Percentiles rank a stretch among this genome's conserved stretches.
Evolutionary conservation across 2,113 vertebrate genomes (phyloP).

Genomic region (Ahaetulla prasina): DNA sequence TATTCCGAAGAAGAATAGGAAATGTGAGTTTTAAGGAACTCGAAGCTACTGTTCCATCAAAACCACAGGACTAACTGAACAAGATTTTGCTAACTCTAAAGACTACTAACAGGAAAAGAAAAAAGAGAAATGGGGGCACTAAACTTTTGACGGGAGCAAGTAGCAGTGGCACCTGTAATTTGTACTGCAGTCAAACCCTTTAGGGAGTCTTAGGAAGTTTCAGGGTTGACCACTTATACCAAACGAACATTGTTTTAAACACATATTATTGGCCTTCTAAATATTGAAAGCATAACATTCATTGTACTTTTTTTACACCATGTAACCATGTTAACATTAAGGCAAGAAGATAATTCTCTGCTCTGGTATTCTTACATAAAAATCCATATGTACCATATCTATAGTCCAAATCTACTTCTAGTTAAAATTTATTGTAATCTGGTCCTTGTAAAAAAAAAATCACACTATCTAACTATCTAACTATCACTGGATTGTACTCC

Average conservation of each 20-base stretch:
- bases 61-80: neutral
- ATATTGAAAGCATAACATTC: neutral
- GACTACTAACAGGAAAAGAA: neutral
- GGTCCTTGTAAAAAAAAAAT: neutral
- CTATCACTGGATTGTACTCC: neutral
- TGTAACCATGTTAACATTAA: neutral
- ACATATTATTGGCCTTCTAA: neutral
- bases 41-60: neutral
- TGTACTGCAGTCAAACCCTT: neutral
- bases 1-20: neutral
- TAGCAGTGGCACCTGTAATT: too few relatives aligned
- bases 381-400: neutral
- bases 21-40: neutral
- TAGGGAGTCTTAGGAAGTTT: neutral
- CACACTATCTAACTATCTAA: too few relatives aligned
- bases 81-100: neutral
- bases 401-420: neutral
- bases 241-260: neutral
- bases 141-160: neutral
- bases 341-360: neutral
- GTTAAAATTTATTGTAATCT: neutral
- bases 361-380: neutral
- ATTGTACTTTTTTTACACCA: neutral
- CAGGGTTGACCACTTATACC: neutral
- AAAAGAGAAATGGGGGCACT: neutral